Evolutionary conservation across 2,797 vertebrate species (phyloP).

Genomic region (Anguilla marmorata): DNA sequence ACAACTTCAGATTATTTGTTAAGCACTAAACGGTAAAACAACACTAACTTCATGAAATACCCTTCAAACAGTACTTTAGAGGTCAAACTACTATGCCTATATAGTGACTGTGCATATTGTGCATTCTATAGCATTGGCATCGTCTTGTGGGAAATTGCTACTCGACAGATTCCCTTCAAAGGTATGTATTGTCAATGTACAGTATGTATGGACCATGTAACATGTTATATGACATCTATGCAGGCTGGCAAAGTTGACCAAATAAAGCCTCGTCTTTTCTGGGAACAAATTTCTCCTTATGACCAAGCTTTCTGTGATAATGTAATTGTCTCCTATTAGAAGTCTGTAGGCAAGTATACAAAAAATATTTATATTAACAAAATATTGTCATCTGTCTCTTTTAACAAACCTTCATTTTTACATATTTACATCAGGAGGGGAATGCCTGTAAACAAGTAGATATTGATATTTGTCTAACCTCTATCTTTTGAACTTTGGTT

Average conservation of each 20-base stretch:
- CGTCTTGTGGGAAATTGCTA: slow-evolving; percentile 85
- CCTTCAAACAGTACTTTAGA: neutral
- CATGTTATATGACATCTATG: neutral
- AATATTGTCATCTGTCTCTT: neutral
- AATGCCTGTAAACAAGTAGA: neutral
- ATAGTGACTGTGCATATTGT: neutral
- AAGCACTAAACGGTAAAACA: neutral
- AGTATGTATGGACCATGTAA: neutral
- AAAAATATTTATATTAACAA: neutral
- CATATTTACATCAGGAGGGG: neutral
- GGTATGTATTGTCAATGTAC: slow-evolving; percentile 62
- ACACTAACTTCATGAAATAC: neutral
- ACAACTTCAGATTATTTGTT: neutral
- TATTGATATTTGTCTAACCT: neutral
- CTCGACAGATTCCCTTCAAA: slow-evolving; percentile 75
- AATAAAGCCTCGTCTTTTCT: neutral
- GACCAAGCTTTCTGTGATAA: neutral
- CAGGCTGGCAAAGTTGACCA: neutral
- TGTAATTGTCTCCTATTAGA: neutral
- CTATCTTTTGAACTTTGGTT: neutral
- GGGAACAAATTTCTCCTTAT: neutral
- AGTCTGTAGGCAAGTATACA: neutral
- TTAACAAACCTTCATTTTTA: neutral
- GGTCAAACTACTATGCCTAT: neutral
- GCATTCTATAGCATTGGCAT: slow-evolving; percentile 78